These are phyloP conservation scores for Saccopteryx leptura DNA, from an alignment of 2,113 vertebrate genomes.

Conservation along the genomic window DNA sequence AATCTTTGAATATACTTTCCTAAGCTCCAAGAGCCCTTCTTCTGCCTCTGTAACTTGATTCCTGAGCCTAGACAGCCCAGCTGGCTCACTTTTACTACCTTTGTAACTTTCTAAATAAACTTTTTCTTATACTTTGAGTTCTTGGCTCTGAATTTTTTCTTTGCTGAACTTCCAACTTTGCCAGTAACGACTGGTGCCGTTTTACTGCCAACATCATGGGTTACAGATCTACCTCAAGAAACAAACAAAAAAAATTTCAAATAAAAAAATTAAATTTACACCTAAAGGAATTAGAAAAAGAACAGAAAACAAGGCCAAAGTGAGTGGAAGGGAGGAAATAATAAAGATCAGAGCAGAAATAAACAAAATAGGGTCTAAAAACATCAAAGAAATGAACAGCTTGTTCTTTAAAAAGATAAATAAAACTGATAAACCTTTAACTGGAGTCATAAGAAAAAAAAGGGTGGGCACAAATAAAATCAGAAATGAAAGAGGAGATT, in stretches of 20 bases:
- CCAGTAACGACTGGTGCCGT: background rate
- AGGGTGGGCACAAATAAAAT: background rate
- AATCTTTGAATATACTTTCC: background rate
- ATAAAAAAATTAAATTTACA: background rate
- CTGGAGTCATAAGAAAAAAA: background rate
- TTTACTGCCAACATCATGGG: background rate
- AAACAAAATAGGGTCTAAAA: background rate
- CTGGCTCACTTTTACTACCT: too few species aligned
- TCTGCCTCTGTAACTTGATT: too few species aligned
- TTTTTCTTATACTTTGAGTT: background rate
- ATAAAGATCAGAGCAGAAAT: too few species aligned
- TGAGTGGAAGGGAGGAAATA: too few species aligned
- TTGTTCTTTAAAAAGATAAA: background rate
- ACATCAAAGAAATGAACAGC: background rate
- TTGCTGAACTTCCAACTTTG: background rate
- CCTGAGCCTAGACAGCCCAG: too few species aligned
- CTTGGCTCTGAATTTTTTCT: background rate
- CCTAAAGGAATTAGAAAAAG: background rate
- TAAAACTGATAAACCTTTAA: background rate
- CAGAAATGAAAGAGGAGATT: background rate
- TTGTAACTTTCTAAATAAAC: too few species aligned
- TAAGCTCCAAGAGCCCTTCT: too few species aligned
- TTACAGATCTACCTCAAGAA: background rate
- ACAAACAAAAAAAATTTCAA: background rate
- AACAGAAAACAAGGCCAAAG: background rate